Evolutionary conservation across 2,888 invertebrate genomes (phyloP).

Genomic region (Syrista parreyssii): DNA sequence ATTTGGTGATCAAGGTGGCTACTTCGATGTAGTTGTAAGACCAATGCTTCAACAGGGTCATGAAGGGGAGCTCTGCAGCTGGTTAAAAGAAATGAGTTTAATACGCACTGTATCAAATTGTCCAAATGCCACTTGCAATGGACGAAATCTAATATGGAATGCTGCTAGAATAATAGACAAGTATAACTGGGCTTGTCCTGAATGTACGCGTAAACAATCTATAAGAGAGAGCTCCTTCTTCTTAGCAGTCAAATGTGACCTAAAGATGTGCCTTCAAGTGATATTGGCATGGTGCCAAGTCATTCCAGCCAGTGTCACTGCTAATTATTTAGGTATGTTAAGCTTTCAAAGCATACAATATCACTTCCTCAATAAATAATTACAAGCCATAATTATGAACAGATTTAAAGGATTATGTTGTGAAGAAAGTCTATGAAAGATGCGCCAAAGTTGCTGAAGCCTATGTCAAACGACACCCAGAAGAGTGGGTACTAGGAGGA

Average conservation of each 20-base stretch:
- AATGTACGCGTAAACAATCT: constrained; percentile 65
- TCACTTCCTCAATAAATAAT: background rate
- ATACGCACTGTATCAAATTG: constrained; percentile 64
- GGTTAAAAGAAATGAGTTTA: constrained; percentile 68
- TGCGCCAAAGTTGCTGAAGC: constrained; percentile 68
- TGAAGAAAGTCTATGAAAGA: constrained; percentile 71
- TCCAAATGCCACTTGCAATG: constrained; percentile 62
- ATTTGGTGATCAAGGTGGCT: constrained; percentile 59
- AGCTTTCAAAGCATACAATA: constrained; percentile 2
- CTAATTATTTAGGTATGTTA: constrained; percentile 69
- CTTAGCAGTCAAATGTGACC: constrained; percentile 72
- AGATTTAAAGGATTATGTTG: constrained; percentile 72
- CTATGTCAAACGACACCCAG: constrained; percentile 66
- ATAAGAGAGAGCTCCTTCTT: constrained; percentile 72
- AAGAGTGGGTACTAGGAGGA: constrained; percentile 71
- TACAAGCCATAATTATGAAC: constrained; percentile 10
- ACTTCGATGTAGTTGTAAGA: constrained; percentile 66
- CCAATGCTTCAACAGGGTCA: constrained; percentile 68
- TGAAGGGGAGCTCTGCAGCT: constrained; percentile 68
- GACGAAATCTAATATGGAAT: constrained; percentile 65
- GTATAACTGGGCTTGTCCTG: constrained; percentile 68
- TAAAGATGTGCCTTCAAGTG: constrained; percentile 72
- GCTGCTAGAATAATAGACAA: constrained; percentile 68
- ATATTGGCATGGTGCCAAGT: constrained; percentile 77
- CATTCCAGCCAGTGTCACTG: constrained; percentile 68